These are phyloP conservation scores for Pardalotus punctatus DNA, from an alignment of 2,113 vertebrate genomes.

Conservation along the genomic window DNA sequence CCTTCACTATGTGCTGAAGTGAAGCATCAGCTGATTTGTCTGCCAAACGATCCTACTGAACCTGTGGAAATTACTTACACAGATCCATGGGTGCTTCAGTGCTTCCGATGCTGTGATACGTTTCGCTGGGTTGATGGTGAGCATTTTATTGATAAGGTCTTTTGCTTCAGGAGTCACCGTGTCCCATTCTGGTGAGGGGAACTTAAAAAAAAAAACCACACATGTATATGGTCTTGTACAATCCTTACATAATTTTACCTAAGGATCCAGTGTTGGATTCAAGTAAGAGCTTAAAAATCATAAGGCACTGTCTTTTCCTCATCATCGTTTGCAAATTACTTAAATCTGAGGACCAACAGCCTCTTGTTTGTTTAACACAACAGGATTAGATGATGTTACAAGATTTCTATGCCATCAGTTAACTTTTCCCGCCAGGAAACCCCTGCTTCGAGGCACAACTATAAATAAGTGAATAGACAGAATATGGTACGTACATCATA, in stretches of 20 bases:
- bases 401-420: neutral
- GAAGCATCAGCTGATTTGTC: neutral
- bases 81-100: constrained; percentile 97
- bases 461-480: neutral
- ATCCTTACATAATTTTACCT: neutral
- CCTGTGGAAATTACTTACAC: constrained; percentile 75
- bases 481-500: constrained; percentile 83
- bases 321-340: neutral
- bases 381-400: neutral
- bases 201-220: constrained; percentile 68
- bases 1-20: neutral
- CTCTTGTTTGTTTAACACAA: neutral
- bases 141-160: constrained; percentile 98
- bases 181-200: constrained; percentile 97
- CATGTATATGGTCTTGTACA: neutral
- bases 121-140: constrained; percentile 95
- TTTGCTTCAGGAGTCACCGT: constrained; percentile 97
- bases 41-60: neutral
- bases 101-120: constrained; percentile 91
- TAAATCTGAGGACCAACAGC: neutral
- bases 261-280: neutral
- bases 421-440: neutral
- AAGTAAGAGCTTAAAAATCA: neutral
- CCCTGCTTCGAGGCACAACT: neutral
- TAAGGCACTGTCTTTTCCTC: neutral